A percentile compares a stretch with the other conserved stretches of the same genome.
Evolutionary conservation across 2,888 invertebrate genomes (phyloP).

Genomic region (Oscheius myriophilus): DNA sequence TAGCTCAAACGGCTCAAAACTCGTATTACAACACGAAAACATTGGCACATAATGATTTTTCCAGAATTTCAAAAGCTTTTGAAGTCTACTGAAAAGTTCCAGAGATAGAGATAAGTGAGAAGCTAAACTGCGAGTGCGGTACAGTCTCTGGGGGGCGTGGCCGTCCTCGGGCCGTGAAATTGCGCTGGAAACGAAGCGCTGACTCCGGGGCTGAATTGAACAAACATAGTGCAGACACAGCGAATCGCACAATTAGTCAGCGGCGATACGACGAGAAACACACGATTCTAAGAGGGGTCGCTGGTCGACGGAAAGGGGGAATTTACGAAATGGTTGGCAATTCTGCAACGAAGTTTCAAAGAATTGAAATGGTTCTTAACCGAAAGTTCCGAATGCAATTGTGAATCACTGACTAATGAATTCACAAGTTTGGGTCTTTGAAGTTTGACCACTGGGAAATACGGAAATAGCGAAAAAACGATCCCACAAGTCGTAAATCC

Average conservation of each 20-base stretch:
- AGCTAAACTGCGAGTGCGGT: neutral
- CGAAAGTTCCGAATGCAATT: neutral
- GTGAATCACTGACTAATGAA: too few species aligned
- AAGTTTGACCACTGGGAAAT: too few species aligned
- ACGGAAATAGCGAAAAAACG: too few species aligned
- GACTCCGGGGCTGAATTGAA: constrained; percentile 25
- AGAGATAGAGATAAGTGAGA: neutral
- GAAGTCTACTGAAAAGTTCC: too few species aligned
- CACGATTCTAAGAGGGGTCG: neutral
- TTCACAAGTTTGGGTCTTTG: too few species aligned
- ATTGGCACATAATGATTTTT: too few species aligned
- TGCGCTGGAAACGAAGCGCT: constrained; percentile 30
- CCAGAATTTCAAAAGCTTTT: too few species aligned
- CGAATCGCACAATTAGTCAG: constrained; percentile 29
- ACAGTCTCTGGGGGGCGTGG: neutral
- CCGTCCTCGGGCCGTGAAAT: constrained; percentile 30
- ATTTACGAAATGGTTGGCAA: neutral
- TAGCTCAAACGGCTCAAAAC: too few species aligned
- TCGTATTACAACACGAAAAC: too few species aligned
- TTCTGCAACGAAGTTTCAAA: neutral
- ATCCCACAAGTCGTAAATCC: too few species aligned
- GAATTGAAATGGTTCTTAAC: neutral
- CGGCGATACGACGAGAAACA: constrained; percentile 20
- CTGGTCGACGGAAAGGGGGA: too few species aligned
- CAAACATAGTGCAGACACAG: constrained; percentile 25